A percentile compares a stretch with the other conserved stretches of the same genome.
phyloP scores from a whole-genome alignment of 2,797 vertebrate genomes.

The Urosaurus nigricauda region DNA sequence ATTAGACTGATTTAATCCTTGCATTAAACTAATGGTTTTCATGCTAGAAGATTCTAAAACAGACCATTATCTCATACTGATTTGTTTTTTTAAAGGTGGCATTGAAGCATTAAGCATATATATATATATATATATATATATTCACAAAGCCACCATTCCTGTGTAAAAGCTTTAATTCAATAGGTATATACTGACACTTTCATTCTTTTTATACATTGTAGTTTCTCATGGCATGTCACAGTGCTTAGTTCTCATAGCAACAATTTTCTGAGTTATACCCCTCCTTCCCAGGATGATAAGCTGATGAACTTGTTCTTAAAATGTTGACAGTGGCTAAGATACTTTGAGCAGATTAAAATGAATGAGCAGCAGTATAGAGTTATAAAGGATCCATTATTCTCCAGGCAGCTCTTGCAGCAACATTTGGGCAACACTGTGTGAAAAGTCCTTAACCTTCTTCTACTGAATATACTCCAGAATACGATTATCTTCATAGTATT shows the following conservation, averaged over 20 bases:
- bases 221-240: conserved; percentile 46
- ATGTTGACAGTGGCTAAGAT: conserved; percentile 63
- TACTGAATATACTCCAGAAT: conserved; percentile 33
- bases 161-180: conserved; percentile 44
- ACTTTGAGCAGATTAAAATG: conserved; percentile 71
- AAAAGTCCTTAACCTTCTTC: conserved; percentile 39
- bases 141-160: conserved; percentile 44
- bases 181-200: conserved; percentile 50
- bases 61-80: conserved; percentile 52
- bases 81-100: conserved; percentile 20
- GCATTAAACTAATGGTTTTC: conserved; percentile 41
- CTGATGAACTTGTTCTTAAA: conserved; percentile 68
- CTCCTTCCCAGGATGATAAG: conserved; percentile 56
- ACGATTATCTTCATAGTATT: conserved; percentile 5
- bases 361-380: conserved; percentile 61
- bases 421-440: conserved; percentile 52
- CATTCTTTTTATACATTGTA: conserved; percentile 22
- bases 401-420: conserved; percentile 41
- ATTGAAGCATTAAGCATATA: conserved; percentile 24
- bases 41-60: conserved; percentile 44
- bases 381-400: conserved; percentile 50
- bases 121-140: conserved; percentile 26
- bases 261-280: conserved; percentile 48
- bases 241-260: conserved; percentile 40
- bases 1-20: not conserved